Evolutionary conservation across 2,797 vertebrate species (phyloP).

Genomic region (Parotocinclus haroldoi): DNA sequence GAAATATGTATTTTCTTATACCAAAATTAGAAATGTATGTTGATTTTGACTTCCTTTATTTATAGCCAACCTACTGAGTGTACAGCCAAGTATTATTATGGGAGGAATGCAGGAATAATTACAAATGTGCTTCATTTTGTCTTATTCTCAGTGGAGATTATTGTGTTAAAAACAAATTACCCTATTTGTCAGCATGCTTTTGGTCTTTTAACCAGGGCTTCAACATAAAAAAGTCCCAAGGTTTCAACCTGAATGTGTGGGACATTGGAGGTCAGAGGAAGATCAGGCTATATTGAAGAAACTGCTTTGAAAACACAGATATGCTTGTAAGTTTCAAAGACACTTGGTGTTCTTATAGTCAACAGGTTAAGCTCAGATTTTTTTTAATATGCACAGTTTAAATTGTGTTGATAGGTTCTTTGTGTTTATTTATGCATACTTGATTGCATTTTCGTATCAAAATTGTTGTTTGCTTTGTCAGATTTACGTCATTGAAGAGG

Average conservation of each 20-base stretch:
- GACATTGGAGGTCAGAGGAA: constrained; percentile 98
- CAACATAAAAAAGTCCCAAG: constrained; percentile 98
- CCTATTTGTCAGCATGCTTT: constrained; percentile 2
- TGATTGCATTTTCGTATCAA: neutral
- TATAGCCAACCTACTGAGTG: neutral
- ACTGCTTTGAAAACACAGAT: constrained; percentile 98
- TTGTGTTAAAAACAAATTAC: constrained; percentile 23
- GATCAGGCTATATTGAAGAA: constrained; percentile 97
- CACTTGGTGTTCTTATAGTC: neutral
- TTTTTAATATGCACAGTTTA: neutral
- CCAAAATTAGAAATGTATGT: neutral
- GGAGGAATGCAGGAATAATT: too few relatives aligned
- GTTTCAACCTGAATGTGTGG: constrained; percentile 97
- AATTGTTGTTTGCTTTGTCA: constrained; percentile 62
- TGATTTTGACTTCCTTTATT: neutral
- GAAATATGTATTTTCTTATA: neutral
- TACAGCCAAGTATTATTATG: too few relatives aligned
- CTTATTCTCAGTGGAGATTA: neutral
- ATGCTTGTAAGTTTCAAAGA: constrained; percentile 81
- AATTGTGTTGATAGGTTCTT: neutral
- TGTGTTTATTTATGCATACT: neutral
- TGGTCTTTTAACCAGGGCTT: constrained; percentile 78
- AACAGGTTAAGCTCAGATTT: too few relatives aligned
- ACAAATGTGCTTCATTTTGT: neutral
- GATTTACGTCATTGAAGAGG: constrained; percentile 98